Conservation (phyloP, 2,888 invertebrate genomes). For the Caenorhabditis japonica region DNA sequence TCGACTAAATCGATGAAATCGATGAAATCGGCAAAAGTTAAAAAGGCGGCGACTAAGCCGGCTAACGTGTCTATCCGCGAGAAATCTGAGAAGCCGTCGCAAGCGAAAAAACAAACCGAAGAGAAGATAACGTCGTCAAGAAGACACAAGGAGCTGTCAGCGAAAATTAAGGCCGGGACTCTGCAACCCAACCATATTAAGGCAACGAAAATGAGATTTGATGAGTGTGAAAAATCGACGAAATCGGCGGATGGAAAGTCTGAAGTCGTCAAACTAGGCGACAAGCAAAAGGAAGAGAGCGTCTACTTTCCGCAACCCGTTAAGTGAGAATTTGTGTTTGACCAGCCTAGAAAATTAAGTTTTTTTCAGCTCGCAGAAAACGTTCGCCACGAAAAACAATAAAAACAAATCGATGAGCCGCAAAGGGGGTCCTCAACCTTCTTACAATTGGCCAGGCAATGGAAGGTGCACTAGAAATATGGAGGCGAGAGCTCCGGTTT, state of each 20-base stretch:
- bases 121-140: too few species aligned
- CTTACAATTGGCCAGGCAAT: slow-evolving; percentile 37
- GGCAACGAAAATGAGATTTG: too few species aligned
- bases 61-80: background rate
- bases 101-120: background rate
- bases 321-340: slow-evolving; percentile 4
- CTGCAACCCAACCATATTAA: too few species aligned
- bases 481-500: slow-evolving; percentile 9
- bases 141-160: too few species aligned
- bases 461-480: slow-evolving; percentile 28
- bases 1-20: too few species aligned
- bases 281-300: slow-evolving; percentile 1
- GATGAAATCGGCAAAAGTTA: background rate
- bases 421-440: background rate
- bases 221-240: background rate
- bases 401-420: background rate
- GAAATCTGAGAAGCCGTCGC: background rate
- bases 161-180: too few species aligned
- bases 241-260: slow-evolving; percentile 5
- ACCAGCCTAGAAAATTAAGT: too few species aligned
- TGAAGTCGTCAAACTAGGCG: slow-evolving; percentile 16
- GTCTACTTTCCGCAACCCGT: slow-evolving; percentile 22
- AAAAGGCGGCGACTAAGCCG: background rate
- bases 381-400: too few species aligned
- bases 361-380: too few species aligned